A percentile compares a stretch with the other conserved stretches of the same genome.
phyloP scores from a whole-genome alignment of 2,888 invertebrate species.

The Drosophila flavopinicola region DNA sequence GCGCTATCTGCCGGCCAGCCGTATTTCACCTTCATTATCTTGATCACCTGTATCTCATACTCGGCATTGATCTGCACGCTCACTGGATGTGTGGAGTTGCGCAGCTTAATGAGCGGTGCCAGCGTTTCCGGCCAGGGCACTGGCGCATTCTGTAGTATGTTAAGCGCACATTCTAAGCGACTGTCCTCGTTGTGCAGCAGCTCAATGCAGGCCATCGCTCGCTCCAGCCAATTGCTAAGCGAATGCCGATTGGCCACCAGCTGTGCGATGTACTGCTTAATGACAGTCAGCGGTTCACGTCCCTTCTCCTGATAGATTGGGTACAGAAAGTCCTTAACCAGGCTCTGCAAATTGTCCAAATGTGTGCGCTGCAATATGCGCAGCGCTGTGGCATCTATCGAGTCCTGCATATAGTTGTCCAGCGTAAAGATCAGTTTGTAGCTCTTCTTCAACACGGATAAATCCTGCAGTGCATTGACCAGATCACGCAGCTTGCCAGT shows the following conservation, averaged over 20 bases:
- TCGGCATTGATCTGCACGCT: conserved; percentile 82
- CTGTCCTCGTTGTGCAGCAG: conserved; percentile 83
- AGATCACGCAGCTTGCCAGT: conserved; percentile 78
- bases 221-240: conserved; percentile 82
- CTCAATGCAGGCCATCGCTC: conserved; percentile 81
- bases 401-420: conserved; percentile 83
- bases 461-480: conserved; percentile 81
- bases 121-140: conserved; percentile 83
- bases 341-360: conserved; percentile 79
- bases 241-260: conserved; percentile 80
- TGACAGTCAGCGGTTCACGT: conserved; percentile 73
- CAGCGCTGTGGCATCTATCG: conserved; percentile 82
- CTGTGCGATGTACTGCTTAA: conserved; percentile 81
- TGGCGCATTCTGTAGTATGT: conserved; percentile 82
- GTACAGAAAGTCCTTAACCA: conserved; percentile 83
- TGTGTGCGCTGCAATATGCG: conserved; percentile 83
- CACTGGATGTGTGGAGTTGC: conserved; percentile 83
- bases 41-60: conserved; percentile 83
- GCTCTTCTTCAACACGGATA: conserved; percentile 81
- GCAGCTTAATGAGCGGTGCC: conserved; percentile 77
- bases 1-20: conserved; percentile 82
- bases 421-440: conserved; percentile 83
- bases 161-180: conserved; percentile 81
- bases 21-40: conserved; percentile 84
- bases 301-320: conserved; percentile 84